Base-by-base conservation (phyloP, 2,113 vertebrate genomes). In the Phoenicopterus ruber region DNA sequence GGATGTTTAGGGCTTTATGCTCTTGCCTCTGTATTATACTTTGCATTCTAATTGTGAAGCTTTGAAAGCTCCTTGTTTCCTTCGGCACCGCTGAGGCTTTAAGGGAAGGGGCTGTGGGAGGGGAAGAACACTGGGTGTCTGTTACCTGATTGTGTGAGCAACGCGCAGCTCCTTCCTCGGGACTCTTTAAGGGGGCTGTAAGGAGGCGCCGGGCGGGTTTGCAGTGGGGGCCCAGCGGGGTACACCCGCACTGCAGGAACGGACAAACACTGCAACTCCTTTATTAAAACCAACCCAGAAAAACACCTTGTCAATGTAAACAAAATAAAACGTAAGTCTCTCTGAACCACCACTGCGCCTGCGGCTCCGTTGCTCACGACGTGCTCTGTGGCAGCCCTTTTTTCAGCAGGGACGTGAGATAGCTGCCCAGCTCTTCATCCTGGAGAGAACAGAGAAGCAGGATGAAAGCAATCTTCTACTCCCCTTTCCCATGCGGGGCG, bases 401-500 rank as follows among this genome's bases (percentile, higher is more conserved):
- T 83, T 99, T 99, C 82, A 99, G 98, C 11, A 99, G 94, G 4
- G 98, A 97, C 0, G 99, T 99, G 46, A 99, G 98, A 57, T 98
- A 99, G 97, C 99, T 99, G 36, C 99, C 99, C 77, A 99, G 97
- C 24, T 99, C 99, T 71, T 99, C 99, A 21, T 99, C 99, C 99
- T 99, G 32, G 2, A 66, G 11, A 42, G 4, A 72, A 7, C 3
- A 77, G 26, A 40, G 17, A 47, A 58, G 24, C 0, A 5, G 36
- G 15, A 18, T 34, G 36, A 71, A 50, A 91, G 6, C 5, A 19
- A 17, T 6, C 25, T 40, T 31, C n/a, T 9, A 5, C 54, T 6
- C 5, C 8, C 5, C 5, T 31, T 36, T 7, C 15, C 16, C 4
- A 0, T 1, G 1, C 13, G 36, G 15, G 29, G 24, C 54, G 70